phyloP scores from a whole-genome alignment of 2,797 vertebrate species.

The Lagocephalus sceleratus region DNA sequence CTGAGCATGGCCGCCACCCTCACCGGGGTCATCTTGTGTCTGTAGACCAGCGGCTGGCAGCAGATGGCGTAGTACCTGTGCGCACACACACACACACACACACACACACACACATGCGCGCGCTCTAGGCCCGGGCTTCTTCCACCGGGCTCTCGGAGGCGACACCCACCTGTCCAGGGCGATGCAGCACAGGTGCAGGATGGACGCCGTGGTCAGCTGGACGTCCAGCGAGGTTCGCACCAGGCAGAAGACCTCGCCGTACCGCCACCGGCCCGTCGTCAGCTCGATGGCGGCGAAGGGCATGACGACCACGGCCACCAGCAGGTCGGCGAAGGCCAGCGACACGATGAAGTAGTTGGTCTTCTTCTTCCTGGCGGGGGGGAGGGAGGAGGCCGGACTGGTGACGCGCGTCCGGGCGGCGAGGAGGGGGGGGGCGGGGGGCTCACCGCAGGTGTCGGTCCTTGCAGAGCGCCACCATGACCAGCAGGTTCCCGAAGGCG shows the following conservation, averaged over 20 bases:
- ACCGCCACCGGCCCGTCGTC: conserved; percentile 75
- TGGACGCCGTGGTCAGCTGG: conserved; percentile 78
- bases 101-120: no score
- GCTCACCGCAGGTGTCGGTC: conserved; percentile 79
- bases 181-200: conserved; percentile 82
- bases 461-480: conserved; percentile 83
- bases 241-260: conserved; percentile 80
- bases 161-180: conserved; percentile 76
- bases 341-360: conserved; percentile 84
- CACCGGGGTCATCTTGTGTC: conserved; percentile 82
- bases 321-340: conserved; percentile 78
- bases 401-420: neutral
- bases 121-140: no score
- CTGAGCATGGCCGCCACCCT: conserved; percentile 79
- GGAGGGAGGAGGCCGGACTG: neutral
- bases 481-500: conserved; percentile 79
- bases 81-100: no score
- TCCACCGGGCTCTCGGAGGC: no score
- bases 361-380: conserved; percentile 75
- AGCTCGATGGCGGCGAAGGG: conserved; percentile 81
- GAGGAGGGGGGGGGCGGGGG: no score
- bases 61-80: conserved; percentile 82
- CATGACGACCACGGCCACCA: conserved; percentile 81
- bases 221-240: conserved; percentile 82
- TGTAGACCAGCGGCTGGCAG: conserved; percentile 83